Evolutionary conservation across 2,888 invertebrate species (phyloP).

Genomic region (Trichogramma evanescens): DNA sequence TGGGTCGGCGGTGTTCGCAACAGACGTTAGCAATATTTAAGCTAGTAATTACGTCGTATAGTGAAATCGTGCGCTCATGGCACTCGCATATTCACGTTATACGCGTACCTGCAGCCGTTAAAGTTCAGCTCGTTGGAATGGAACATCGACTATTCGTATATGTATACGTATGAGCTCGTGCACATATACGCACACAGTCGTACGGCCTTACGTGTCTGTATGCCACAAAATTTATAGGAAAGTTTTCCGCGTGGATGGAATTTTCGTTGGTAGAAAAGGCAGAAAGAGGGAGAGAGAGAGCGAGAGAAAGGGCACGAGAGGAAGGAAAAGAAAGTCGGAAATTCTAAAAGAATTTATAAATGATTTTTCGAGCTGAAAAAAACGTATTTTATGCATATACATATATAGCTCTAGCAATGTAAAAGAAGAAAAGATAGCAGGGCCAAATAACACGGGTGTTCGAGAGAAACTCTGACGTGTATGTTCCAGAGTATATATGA

Average conservation of each 20-base stretch:
- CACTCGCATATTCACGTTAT: neutral
- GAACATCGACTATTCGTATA: too few relatives aligned
- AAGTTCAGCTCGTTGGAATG: conserved; percentile 6
- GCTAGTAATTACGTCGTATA: conserved; percentile 33
- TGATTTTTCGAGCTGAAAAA: neutral
- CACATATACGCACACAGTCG: too few relatives aligned
- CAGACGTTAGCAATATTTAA: conserved; percentile 30
- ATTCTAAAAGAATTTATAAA: neutral
- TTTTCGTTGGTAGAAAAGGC: neutral
- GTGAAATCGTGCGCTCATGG: conserved; percentile 20
- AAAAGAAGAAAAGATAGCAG: too few relatives aligned
- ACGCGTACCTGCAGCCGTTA: neutral
- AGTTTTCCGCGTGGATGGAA: too few relatives aligned
- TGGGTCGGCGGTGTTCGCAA: conserved; percentile 4
- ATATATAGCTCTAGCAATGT: too few relatives aligned
- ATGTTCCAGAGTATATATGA: too few relatives aligned
- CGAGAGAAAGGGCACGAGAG: neutral
- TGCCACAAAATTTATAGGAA: too few relatives aligned
- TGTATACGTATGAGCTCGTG: too few relatives aligned
- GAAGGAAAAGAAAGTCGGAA: neutral
- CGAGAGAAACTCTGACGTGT: too few relatives aligned
- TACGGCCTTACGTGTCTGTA: too few relatives aligned
- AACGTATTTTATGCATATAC: too few relatives aligned
- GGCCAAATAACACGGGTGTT: too few relatives aligned
- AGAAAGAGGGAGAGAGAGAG: neutral